These are phyloP conservation scores for Cyprinella venusta DNA, from an alignment of 2,797 vertebrate species.

Conservation along the genomic window DNA sequence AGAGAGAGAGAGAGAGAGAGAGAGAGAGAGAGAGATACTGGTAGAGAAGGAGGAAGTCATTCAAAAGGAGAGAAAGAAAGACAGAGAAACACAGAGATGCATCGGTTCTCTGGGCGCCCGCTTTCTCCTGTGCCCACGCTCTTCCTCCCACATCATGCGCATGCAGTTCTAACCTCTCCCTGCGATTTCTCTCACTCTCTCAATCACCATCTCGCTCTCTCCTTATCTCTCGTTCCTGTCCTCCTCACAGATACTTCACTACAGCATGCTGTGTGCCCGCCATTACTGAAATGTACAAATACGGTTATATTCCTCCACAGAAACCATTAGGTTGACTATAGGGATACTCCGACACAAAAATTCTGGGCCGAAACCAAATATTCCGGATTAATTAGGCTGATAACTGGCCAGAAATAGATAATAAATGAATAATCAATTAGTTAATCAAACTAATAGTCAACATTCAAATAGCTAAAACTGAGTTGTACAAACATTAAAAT, in stretches of 20 bases:
- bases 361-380: background rate
- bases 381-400: background rate
- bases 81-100: slow-evolving; percentile 65
- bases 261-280: slow-evolving; percentile 27
- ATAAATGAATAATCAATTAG: background rate
- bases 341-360: background rate
- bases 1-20: slow-evolving; percentile 50
- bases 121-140: slow-evolving; percentile 75
- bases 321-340: background rate
- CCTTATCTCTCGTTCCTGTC: slow-evolving; percentile 53
- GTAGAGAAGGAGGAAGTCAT: slow-evolving; percentile 41
- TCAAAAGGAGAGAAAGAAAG: slow-evolving; percentile 60
- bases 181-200: slow-evolving; percentile 60
- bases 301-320: slow-evolving; percentile 13
- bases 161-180: slow-evolving; percentile 76
- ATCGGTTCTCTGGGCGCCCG: slow-evolving; percentile 73
- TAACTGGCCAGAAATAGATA: background rate
- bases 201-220: slow-evolving; percentile 50
- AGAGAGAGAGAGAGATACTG: slow-evolving; percentile 56
- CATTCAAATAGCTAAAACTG: background rate
- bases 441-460: background rate
- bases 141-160: slow-evolving; percentile 79
- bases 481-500: background rate
- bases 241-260: slow-evolving; percentile 65
- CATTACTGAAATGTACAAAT: slow-evolving; percentile 37